Evolutionary conservation across 2,797 vertebrate genomes (phyloP).

Genomic region (Micropoecilia bifurca): DNA sequence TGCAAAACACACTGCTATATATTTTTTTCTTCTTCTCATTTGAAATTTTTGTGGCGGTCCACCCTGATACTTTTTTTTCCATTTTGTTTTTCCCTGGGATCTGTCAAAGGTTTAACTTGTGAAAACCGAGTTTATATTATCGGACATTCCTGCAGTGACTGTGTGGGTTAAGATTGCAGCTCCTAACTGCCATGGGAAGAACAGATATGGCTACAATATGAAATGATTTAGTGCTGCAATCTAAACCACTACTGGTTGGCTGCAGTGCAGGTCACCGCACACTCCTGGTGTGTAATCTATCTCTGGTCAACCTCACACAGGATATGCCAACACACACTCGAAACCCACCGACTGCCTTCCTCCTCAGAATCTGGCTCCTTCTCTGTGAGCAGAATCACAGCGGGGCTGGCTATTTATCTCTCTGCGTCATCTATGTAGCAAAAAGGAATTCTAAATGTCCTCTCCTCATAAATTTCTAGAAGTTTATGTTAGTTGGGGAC

Average conservation of each 20-base stretch:
- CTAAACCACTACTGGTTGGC: conserved; percentile 72
- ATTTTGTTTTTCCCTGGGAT: neutral
- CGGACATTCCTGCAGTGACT: conserved; percentile 63
- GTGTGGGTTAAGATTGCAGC: conserved; percentile 59
- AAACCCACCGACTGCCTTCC: conserved; percentile 66
- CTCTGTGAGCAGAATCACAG: conserved; percentile 36
- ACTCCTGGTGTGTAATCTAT: conserved; percentile 72
- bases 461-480: conserved; percentile 61
- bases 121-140: conserved; percentile 27
- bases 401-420: conserved; percentile 37
- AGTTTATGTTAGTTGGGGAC: conserved; percentile 47
- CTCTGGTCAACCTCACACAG: conserved; percentile 76
- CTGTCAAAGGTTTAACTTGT: conserved; percentile 26
- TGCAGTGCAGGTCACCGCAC: conserved; percentile 66
- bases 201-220: conserved; percentile 68
- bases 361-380: conserved; percentile 40
- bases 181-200: conserved; percentile 73
- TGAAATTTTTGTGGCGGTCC: neutral
- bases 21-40: neutral
- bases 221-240: conserved; percentile 75
- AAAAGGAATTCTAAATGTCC: conserved; percentile 61
- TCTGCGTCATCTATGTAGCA: conserved; percentile 18
- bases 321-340: conserved; percentile 76
- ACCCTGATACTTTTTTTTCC: neutral
- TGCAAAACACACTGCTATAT: neutral